phyloP scores from a whole-genome alignment of 2,888 invertebrate species.

The Micoletzkya japonica region DNA sequence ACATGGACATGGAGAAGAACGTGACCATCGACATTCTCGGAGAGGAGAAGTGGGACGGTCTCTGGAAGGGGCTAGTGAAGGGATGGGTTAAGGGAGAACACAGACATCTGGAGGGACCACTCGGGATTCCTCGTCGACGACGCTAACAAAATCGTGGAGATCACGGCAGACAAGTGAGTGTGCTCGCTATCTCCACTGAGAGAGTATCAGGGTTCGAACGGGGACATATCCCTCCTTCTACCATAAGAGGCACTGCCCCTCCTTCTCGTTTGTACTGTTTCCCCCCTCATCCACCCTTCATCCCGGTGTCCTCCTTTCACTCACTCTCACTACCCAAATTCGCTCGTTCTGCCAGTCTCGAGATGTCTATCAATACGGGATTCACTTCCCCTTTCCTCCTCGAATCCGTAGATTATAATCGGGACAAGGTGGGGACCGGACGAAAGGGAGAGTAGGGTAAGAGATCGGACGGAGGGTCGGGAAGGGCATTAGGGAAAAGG shows the following conservation, averaged over 20 bases:
- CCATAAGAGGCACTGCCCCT: neutral
- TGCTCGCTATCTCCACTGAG: too few relatives aligned
- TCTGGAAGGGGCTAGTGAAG: neutral
- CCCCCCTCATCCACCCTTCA: neutral
- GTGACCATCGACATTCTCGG: conserved; percentile 55
- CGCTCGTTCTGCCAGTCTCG: too few relatives aligned
- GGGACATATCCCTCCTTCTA: too few relatives aligned
- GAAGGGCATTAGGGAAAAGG: too few relatives aligned
- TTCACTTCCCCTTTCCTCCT: too few relatives aligned
- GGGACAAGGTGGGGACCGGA: too few relatives aligned
- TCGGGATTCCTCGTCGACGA: conserved; percentile 57
- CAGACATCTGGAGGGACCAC: conserved; percentile 54
- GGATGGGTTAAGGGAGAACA: conserved; percentile 20
- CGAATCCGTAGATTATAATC: too few relatives aligned
- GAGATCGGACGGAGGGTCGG: too few relatives aligned
- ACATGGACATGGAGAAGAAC: conserved; percentile 50
- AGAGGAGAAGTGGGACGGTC: conserved; percentile 32
- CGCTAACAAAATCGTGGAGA: conserved; percentile 43
- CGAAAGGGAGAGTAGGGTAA: too few relatives aligned
- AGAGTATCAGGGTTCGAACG: too few relatives aligned
- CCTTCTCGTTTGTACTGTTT: too few relatives aligned
- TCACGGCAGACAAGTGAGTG: conserved; percentile 46
- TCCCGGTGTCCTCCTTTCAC: neutral
- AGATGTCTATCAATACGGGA: too few relatives aligned
- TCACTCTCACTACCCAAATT: neutral